Conservation (phyloP, 2,113 vertebrate species). For the Silurus glanis region DNA sequence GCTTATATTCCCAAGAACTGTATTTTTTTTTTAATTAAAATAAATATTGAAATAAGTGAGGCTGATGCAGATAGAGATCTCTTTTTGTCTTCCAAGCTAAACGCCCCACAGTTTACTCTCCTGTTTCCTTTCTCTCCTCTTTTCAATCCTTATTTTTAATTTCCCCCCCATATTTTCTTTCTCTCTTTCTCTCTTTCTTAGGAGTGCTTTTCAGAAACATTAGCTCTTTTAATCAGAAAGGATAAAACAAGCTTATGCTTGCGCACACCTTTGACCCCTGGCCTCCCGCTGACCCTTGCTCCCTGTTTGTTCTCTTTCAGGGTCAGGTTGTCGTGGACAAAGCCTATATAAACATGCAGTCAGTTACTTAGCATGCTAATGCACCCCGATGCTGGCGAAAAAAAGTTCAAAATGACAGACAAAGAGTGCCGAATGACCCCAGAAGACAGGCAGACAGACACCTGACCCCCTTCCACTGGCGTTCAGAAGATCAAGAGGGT, state of each 20-base stretch:
- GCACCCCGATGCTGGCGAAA: conserved; percentile 18
- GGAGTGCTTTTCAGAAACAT: conserved; percentile 46
- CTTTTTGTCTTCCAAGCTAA: conserved; percentile 38
- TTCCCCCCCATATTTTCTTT: background rate
- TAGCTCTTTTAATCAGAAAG: conserved; percentile 48
- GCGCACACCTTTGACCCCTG: conserved; percentile 39
- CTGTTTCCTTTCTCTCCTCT: background rate
- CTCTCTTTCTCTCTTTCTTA: conserved; percentile 13
- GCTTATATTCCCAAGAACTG: conserved; percentile 58
- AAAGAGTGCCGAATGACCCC: conserved; percentile 1
- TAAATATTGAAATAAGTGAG: conserved; percentile 32
- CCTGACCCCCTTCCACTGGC: conserved; percentile 35
- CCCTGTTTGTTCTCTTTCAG: conserved; percentile 44
- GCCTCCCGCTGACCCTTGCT: conserved; percentile 33
- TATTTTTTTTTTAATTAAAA: conserved; percentile 45
- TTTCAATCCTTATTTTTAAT: too few relatives aligned
- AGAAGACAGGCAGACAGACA: conserved; percentile 16
- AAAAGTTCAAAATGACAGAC: conserved; percentile 22
- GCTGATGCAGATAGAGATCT: conserved; percentile 26
- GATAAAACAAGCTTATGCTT: conserved; percentile 45
- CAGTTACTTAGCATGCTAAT: conserved; percentile 54
- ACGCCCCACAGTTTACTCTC: conserved; percentile 41
- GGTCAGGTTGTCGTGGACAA: conserved; percentile 51
- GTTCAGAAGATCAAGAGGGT: conserved; percentile 4
- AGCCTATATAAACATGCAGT: conserved; percentile 50